Conservation (phyloP, 2,113 vertebrate species). For the Agapornis roseicollis region DNA sequence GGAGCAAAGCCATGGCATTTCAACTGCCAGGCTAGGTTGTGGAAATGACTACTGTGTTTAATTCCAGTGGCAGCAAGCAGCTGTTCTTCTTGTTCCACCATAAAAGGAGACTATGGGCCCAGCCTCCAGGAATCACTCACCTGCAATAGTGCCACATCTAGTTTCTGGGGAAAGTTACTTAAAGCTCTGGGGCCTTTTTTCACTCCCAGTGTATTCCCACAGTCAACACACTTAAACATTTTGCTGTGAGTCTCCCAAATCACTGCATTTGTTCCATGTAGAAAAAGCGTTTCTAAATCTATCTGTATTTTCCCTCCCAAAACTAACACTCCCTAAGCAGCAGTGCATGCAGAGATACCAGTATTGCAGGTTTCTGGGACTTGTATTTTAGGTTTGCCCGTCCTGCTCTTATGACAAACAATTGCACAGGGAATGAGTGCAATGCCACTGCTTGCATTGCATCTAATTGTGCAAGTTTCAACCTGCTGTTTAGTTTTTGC, state of each 20-base stretch:
- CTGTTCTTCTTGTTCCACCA: background rate
- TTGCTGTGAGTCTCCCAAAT: background rate
- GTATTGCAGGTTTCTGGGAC: conserved; percentile 53
- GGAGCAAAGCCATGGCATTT: background rate
- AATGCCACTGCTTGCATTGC: background rate
- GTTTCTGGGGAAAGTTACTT: background rate
- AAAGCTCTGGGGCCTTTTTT: background rate
- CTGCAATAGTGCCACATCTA: background rate
- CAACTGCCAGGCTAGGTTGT: background rate
- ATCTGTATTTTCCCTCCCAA: background rate
- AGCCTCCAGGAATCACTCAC: background rate
- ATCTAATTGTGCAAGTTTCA: background rate
- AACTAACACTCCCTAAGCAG: conserved; percentile 17
- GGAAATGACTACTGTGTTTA: background rate
- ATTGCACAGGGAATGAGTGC: background rate
- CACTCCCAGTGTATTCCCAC: background rate
- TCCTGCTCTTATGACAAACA: conserved; percentile 25
- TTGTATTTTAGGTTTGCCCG: conserved; percentile 33
- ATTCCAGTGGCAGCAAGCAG: background rate
- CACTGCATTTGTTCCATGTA: fast-evolving
- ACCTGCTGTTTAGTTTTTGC: background rate
- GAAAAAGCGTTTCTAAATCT: background rate
- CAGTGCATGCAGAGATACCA: conserved; percentile 22
- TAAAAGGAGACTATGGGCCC: background rate
- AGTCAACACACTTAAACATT: background rate